Percentiles rank a stretch among this genome's conserved stretches.
Conservation (phyloP, 1,140 invertebrate species). For the Brachionus calyciflorus region DNA sequence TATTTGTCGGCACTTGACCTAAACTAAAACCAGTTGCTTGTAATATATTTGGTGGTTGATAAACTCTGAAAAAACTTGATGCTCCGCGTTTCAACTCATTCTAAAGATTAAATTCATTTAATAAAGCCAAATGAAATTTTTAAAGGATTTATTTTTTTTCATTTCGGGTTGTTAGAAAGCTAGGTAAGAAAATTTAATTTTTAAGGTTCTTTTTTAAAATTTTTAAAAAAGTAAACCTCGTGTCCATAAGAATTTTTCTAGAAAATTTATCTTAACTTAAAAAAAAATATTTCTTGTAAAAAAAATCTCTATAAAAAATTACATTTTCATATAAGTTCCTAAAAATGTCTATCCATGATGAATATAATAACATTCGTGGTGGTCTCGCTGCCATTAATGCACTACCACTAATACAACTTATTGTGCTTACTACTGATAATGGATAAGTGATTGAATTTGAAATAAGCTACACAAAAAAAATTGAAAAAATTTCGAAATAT, state of each 20-base stretch:
- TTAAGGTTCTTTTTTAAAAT: too few species aligned
- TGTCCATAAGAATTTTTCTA: neutral
- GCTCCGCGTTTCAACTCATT: slow-evolving; percentile 42
- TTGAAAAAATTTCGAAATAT: neutral
- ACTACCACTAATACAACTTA: slow-evolving; percentile 27
- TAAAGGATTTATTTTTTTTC: too few species aligned
- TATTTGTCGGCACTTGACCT: slow-evolving; percentile 1
- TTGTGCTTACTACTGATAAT: slow-evolving; percentile 25
- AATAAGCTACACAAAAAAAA: neutral
- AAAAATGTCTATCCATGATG: slow-evolving; percentile 28
- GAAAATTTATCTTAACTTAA: neutral
- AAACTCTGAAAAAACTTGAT: slow-evolving; percentile 27
- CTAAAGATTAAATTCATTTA: slow-evolving; percentile 8
- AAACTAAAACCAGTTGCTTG: slow-evolving; percentile 10
- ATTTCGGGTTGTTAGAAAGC: neutral
- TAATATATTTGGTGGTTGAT: neutral
- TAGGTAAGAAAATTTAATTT: neutral
- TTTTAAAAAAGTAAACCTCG: neutral
- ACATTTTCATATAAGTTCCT: slow-evolving; percentile 28
- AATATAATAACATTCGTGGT: slow-evolving; percentile 31
- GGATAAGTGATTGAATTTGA: slow-evolving; percentile 32
- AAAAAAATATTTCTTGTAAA: neutral
- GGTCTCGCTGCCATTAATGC: slow-evolving; percentile 4
- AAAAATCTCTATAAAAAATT: neutral
- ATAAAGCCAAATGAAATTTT: neutral